Evolutionary conservation across 2,797 vertebrate species (phyloP), one percentile per base, ranked within the genome.

Genomic region (Anas georgica): DNA sequence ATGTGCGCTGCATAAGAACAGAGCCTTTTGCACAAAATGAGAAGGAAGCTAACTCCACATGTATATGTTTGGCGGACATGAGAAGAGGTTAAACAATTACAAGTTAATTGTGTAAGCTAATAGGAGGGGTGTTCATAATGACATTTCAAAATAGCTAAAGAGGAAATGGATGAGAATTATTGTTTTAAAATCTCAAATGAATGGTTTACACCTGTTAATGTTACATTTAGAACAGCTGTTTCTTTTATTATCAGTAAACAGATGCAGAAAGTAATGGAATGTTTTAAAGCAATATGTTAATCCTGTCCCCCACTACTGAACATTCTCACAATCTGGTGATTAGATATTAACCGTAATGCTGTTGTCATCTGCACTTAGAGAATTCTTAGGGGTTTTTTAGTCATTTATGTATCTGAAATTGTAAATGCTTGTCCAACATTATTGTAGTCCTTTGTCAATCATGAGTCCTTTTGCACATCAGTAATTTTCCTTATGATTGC

Each of bases 221-320:
- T 97, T 97, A 97, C 96, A 82, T 97, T 98, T 97, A 94, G 96
- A 97, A 96, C 98, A 98, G 98, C 98, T 98, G 98, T 97, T 97
- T 97, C 97, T 98, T 98, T 98, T 98, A 98, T 97, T 98, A 97
- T 98, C 97, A 95, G 97, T 98, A 98, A 98, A 98, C 98, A 98
- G 98, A 98, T 98, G 98, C 97, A 98, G 97, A 97, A 98, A 97
- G 95, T 96, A 97, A 97, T 97, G 97, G 98, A 98, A 98, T 98
- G 97, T 98, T 98, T 97, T 97, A 98, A 98, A 97, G 97, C 96
- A 98, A 97, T 97, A 98, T 98, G 97, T 97, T 98, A 98, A 98
- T 98, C 98, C 97, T 94, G 72, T 94, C 95, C 97, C 97, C 97
- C 97, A 96, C 96, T 98, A 97, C 97, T 97, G 97, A 97, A 97